Evolutionary conservation across 1,140 invertebrate genomes (phyloP), one percentile per base, ranked within the genome.

Genomic region (Lasioglossum albipes): DNA sequence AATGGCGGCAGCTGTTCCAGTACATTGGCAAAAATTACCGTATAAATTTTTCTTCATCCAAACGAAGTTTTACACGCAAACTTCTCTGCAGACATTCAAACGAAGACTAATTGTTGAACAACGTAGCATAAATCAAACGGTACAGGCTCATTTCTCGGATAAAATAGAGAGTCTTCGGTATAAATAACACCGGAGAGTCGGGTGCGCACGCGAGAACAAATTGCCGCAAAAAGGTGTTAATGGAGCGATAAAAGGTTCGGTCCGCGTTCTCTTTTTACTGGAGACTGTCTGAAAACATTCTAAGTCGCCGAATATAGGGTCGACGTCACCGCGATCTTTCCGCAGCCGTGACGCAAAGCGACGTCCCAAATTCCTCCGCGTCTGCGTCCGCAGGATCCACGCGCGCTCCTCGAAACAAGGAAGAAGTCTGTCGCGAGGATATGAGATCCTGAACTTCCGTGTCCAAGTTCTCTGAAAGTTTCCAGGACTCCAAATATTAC

Each of bases 321-420:
- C 61, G 20, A 27, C 81, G 80, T 84, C 83, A 84, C 61, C 81
- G 83, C 13, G 66, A 75, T 84, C 75, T 79, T 66, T 75, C 49
- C 66, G 49, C 41, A 36, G 49, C 10, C 57, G 62, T 80, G 72
- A 84, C 83, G 80, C 75, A 78, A 82, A 70, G 62, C 64, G 36
- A 52, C 75, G 81, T 62, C 68, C 75, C 31, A 57, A 83, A 83
- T 85, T 83, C 82, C 82, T 80, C 31, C 7, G 31, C 77, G 68
- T 75, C 74, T 49, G 73, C 74, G 41, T 64, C 67, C 62, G 13
- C 72, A 52, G 64, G 52, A 81, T 41, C 54, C 22, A 22, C 45
- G 49, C 45, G 49, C 69, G 42, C 45, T 45, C 13, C 59, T 27
- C 16, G 72, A 69, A 64, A 49, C 59, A 75, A 66, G 45, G 45